Percentiles rank a stretch among this genome's conserved stretches.
These are phyloP conservation scores for Listronotus oregonensis DNA, from an alignment of 1,140 invertebrate genomes.

Conservation along the genomic window DNA sequence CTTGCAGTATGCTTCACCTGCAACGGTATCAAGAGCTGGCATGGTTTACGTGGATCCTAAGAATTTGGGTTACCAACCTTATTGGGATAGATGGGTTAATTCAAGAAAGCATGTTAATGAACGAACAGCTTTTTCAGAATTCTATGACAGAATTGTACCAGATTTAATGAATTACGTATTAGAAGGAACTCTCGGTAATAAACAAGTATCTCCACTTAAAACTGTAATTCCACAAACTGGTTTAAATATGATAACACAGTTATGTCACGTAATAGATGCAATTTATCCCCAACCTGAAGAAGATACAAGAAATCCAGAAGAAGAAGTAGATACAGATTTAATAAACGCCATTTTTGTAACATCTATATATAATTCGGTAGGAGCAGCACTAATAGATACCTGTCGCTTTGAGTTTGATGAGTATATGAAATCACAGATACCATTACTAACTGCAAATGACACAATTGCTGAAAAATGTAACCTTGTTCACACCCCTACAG, in stretches of 20 bases:
- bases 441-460: constrained; percentile 71
- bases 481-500: constrained; percentile 71
- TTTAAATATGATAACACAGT: constrained; percentile 84
- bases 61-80: constrained; percentile 84
- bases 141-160: constrained; percentile 77
- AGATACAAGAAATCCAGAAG: constrained; percentile 57
- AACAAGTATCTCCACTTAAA: constrained; percentile 74
- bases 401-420: constrained; percentile 76
- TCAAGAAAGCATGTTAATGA: constrained; percentile 59
- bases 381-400: constrained; percentile 73
- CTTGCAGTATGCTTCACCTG: constrained; percentile 87
- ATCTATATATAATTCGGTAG: constrained; percentile 82
- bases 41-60: constrained; percentile 94
- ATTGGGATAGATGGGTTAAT: constrained; percentile 81
- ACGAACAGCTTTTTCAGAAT: constrained; percentile 60
- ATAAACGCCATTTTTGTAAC: constrained; percentile 77
- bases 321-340: constrained; percentile 60
- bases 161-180: constrained; percentile 74
- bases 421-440: constrained; percentile 76
- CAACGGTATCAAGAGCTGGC: constrained; percentile 87
- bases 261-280: constrained; percentile 81
- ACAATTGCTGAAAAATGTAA: constrained; percentile 66
- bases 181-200: constrained; percentile 74
- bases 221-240: constrained; percentile 81
- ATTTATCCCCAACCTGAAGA: constrained; percentile 58